Percentiles rank a stretch among this genome's conserved stretches.
These are phyloP conservation scores for Thrips palmi DNA, from an alignment of 1,140 invertebrate species.

Conservation along the genomic window DNA sequence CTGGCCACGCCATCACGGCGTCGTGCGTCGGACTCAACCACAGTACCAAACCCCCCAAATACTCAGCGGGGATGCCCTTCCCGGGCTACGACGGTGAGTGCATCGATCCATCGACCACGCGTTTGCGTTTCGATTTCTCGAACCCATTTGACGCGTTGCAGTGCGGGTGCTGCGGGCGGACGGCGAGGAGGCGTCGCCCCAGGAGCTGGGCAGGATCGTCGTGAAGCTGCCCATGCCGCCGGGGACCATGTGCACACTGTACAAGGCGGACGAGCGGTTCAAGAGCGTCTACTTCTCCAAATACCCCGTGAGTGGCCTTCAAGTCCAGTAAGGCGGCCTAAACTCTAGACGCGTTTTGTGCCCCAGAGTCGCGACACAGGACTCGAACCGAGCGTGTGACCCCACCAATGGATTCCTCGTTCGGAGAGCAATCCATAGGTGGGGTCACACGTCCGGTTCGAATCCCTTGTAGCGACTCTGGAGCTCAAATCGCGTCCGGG, in stretches of 20 bases:
- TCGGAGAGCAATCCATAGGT: no score
- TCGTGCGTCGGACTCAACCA: slow-evolving; percentile 59
- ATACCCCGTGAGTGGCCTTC: slow-evolving; percentile 53
- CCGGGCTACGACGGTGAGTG: slow-evolving; percentile 66
- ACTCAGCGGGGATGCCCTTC: slow-evolving; percentile 52
- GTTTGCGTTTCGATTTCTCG: background rate
- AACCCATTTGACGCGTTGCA: slow-evolving; percentile 23
- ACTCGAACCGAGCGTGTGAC: no score
- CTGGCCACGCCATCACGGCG: slow-evolving; percentile 73
- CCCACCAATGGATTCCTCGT: no score
- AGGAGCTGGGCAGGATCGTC: slow-evolving; percentile 67
- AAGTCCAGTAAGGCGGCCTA: no score
- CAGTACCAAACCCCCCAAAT: slow-evolving; percentile 39
- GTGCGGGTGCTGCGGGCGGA: slow-evolving; percentile 55
- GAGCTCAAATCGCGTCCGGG: no score
- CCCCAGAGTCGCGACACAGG: no score
- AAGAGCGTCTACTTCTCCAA: slow-evolving; percentile 60
- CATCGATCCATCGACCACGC: background rate
- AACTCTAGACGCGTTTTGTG: no score
- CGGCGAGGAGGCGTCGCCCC: slow-evolving; percentile 36
- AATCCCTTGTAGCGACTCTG: no score
- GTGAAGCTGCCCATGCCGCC: slow-evolving; percentile 76
- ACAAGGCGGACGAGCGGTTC: slow-evolving; percentile 63
- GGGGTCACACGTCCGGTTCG: no score
- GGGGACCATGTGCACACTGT: slow-evolving; percentile 66